A percentile compares a stretch with the other conserved stretches of the same genome.
Conservation (phyloP, 2,888 invertebrate species). For the Aporophyla nigra region DNA sequence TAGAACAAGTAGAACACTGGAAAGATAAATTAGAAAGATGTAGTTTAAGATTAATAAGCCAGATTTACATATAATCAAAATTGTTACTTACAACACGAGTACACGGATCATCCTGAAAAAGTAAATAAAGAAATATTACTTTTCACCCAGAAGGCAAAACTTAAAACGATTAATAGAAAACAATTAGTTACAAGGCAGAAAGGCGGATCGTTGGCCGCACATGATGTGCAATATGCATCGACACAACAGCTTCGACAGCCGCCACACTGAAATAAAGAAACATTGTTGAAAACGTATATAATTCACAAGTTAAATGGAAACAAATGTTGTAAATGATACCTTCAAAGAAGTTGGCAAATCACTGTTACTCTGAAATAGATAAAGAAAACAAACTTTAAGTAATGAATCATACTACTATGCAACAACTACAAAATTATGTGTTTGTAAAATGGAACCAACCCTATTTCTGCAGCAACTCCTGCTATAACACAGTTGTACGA, state of each 20-base stretch:
- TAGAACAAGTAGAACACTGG: slow-evolving; percentile 69
- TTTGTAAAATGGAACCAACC: slow-evolving; percentile 69
- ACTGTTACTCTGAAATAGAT: slow-evolving; percentile 82
- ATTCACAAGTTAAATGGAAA: background rate
- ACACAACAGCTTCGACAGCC: slow-evolving; percentile 73
- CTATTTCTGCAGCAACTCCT: slow-evolving; percentile 78
- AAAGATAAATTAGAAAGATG: slow-evolving; percentile 40
- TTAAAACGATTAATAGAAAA: background rate
- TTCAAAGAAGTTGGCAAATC: slow-evolving; percentile 83
- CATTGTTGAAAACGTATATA: background rate
- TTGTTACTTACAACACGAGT: slow-evolving; percentile 57
- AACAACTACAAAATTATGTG: background rate
- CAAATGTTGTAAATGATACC: slow-evolving; percentile 67
- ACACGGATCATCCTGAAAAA: slow-evolving; percentile 65
- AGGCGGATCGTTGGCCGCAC: slow-evolving; percentile 63
- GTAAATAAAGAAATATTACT: slow-evolving; percentile 10
- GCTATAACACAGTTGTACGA: slow-evolving; percentile 83
- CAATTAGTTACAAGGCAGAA: slow-evolving; percentile 14
- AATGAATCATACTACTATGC: background rate
- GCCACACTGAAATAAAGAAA: slow-evolving; percentile 71
- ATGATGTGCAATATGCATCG: slow-evolving; percentile 67
- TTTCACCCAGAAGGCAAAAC: background rate
- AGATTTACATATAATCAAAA: background rate
- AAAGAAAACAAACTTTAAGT: background rate
- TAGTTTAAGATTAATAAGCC: background rate